Conservation (phyloP, 2,888 invertebrate genomes). For the Nomada fucata region DNA sequence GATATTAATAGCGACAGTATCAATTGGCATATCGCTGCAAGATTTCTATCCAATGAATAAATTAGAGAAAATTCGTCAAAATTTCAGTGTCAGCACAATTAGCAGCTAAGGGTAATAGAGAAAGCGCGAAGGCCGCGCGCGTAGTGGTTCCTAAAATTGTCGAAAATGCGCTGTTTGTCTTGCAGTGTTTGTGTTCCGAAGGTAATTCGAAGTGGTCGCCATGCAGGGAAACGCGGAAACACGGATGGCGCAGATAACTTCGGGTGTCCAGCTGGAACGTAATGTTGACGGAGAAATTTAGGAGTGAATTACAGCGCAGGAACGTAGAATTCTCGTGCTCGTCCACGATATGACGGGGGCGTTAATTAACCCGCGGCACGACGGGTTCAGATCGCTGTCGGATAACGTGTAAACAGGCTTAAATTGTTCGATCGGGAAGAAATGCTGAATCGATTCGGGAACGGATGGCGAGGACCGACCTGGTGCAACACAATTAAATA, state of each 20-base stretch:
- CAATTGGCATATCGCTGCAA: not conserved
- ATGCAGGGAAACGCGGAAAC: not conserved
- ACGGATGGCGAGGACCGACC: not conserved
- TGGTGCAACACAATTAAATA: not conserved
- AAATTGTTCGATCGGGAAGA: not conserved
- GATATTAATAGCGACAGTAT: not conserved
- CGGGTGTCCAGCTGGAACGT: not conserved
- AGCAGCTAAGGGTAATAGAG: not conserved
- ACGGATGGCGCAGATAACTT: not conserved
- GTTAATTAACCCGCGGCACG: not conserved
- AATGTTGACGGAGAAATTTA: conserved; percentile 7
- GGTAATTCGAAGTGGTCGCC: conserved; percentile 11
- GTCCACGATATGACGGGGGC: not conserved
- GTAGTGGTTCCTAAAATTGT: conserved; percentile 17
- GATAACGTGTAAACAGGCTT: not conserved
- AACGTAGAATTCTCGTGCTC: not conserved
- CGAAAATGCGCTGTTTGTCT: conserved; percentile 18
- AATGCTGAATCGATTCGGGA: not conserved
- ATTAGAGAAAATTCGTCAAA: not conserved
- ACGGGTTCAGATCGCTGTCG: not conserved
- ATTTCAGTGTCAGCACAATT: not conserved
- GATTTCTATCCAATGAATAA: not conserved
- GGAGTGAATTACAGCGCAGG: conserved; percentile 10
- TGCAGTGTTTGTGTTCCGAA: conserved; percentile 17
- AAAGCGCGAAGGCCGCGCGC: not conserved